These are phyloP conservation scores for Syndactyla subalaris DNA, from an alignment of 2,797 vertebrate genomes.

Conservation along the genomic window DNA sequence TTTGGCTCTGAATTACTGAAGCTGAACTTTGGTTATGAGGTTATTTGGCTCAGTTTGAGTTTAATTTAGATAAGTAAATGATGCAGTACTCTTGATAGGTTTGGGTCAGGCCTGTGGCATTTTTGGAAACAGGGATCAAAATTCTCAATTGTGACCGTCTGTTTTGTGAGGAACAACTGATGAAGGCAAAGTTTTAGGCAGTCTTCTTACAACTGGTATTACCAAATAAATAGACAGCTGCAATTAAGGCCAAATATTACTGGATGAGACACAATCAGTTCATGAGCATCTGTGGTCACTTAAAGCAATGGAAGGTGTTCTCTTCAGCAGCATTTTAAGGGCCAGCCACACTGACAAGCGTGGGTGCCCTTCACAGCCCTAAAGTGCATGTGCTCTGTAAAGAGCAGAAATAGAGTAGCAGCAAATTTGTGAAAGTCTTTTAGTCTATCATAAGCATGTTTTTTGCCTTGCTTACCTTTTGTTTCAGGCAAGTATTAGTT, in stretches of 20 bases:
- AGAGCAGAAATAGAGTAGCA: not conserved
- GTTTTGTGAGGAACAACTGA: not conserved
- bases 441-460: not conserved
- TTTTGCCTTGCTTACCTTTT: not conserved
- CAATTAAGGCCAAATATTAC: not conserved
- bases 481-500: not conserved
- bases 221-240: not conserved
- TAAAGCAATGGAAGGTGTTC: accelerated
- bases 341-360: not conserved
- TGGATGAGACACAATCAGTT: not conserved
- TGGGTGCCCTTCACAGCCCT: not conserved
- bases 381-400: not conserved
- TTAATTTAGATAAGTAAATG: not conserved
- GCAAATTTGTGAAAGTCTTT: not conserved
- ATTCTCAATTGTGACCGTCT: not conserved
- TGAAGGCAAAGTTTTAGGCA: not conserved
- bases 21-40: not conserved
- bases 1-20: not conserved
- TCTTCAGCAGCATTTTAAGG: not conserved
- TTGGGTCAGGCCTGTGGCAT: not conserved
- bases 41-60: not conserved
- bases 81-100: not conserved
- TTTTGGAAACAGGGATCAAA: not conserved
- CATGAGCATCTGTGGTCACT: not conserved
- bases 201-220: not conserved